phyloP scores from a whole-genome alignment of 2,797 vertebrate species.

The Chelon auratus region DNA sequence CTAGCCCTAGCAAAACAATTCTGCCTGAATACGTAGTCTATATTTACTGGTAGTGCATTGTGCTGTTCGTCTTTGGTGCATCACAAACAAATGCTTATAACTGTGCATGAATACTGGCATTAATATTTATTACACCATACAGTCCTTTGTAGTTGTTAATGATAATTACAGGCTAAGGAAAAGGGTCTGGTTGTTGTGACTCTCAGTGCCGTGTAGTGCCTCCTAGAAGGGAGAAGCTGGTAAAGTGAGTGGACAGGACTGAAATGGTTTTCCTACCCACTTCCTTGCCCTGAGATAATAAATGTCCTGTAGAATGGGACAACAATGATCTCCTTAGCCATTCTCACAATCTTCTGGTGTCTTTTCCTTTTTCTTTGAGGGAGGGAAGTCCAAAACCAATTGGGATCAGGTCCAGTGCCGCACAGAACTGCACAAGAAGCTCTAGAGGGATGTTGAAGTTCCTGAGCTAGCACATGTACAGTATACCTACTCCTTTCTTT shows the following conservation, averaged over 20 bases:
- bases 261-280: neutral
- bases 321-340: neutral
- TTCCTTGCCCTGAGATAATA: neutral
- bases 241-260: neutral
- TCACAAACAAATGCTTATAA: no score
- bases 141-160: no score
- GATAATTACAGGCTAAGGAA: no score
- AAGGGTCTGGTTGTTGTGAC: neutral
- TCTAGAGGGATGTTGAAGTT: neutral
- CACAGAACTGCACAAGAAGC: neutral
- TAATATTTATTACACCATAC: no score
- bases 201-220: neutral
- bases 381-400: neutral
- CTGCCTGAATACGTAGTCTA: conserved; percentile 6
- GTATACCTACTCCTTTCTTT: neutral
- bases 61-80: no score
- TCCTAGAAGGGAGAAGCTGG: neutral
- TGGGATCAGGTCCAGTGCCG: neutral
- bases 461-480: neutral
- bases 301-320: neutral
- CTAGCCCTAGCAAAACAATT: neutral
- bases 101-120: no score
- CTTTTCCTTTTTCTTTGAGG: neutral
- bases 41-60: neutral
- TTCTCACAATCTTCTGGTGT: neutral